Evolutionary conservation across 2,113 vertebrate species (phyloP).

Genomic region (Gracilinanus agilis): DNA sequence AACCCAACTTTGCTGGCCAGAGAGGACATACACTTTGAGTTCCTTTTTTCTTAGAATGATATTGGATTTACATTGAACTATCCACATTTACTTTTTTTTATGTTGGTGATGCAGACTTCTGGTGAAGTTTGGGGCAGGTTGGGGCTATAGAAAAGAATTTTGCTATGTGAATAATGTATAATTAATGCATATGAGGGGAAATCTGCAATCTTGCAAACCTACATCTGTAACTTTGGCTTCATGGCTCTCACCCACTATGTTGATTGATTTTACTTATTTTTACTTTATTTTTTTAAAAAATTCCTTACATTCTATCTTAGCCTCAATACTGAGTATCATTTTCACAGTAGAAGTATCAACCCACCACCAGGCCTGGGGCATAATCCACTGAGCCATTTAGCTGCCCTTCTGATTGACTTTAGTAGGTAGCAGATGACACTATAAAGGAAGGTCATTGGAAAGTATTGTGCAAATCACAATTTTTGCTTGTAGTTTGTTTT

Average conservation of each 20-base stretch:
- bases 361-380: too few species aligned
- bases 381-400: too few species aligned
- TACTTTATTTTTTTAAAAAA: too few species aligned
- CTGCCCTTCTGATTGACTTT: not conserved
- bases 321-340: too few species aligned
- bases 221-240: not conserved
- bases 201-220: not conserved
- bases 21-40: not conserved
- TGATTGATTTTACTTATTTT: not conserved
- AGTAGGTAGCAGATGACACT: not conserved
- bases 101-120: not conserved
- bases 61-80: not conserved
- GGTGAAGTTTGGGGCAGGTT: not conserved
- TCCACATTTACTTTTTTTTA: not conserved
- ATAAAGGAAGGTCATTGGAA: not conserved
- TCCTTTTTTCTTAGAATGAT: not conserved
- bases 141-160: not conserved
- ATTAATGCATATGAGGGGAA: not conserved
- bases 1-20: not conserved
- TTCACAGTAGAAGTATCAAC: too few species aligned
- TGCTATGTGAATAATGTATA: not conserved
- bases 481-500: slow-evolving; percentile 30
- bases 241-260: not conserved
- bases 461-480: slow-evolving; percentile 17
- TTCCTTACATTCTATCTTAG: too few species aligned